Base-by-base conservation (phyloP, 2,113 vertebrate species). In the Sakesphorus luctuosus region DNA sequence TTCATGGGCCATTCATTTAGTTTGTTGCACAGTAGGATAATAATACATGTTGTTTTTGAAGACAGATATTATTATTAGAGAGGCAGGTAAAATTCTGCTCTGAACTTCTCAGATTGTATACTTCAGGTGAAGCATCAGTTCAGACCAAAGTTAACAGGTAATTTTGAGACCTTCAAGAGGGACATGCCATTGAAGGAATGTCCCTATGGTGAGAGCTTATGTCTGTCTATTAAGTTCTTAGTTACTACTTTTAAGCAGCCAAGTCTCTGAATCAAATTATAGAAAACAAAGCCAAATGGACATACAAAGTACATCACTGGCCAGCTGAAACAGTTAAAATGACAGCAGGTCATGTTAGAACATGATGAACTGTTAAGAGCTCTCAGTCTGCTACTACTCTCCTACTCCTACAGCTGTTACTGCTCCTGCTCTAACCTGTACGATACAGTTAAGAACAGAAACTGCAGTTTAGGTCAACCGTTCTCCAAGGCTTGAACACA, bases 271-370 rank as follows among this genome's bases (percentile, higher is more conserved):
- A 73, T 29, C 10, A 84, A 9, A 78, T 63, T 28, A 35, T 1
- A 71, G 43, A 75, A 84, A 81, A 35, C 28, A 76, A 93, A 89
- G n/a, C 13, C 29, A 68, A 83, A 58, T 13, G 12, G 38, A 49
- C 28, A 66, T 18, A 76, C 3, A 20, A 75, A 67, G 25, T 25
- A 80, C 0, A 0, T 3, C 20, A 46, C 18, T 35, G 44, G 56
- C 20, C 36, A 83, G 12, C 7, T 76, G 49, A 73, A 56, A 67
- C n/a, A 68, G 7, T 2, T 38, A 3, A 67, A 67, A 10, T 24
- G 44, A 71, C 56, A 87, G 31, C 4, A 69, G n/a, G 26, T 68
- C 55, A 33, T 18, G 40, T 33, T 28, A 92, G 63, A 63, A 73
- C 63, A 68, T 2, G 6, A 25, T 36, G 28, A 83, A 25, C 31